These are phyloP conservation scores for Pempheris klunzingeri DNA, from an alignment of 2,797 vertebrate species.

Conservation along the genomic window DNA sequence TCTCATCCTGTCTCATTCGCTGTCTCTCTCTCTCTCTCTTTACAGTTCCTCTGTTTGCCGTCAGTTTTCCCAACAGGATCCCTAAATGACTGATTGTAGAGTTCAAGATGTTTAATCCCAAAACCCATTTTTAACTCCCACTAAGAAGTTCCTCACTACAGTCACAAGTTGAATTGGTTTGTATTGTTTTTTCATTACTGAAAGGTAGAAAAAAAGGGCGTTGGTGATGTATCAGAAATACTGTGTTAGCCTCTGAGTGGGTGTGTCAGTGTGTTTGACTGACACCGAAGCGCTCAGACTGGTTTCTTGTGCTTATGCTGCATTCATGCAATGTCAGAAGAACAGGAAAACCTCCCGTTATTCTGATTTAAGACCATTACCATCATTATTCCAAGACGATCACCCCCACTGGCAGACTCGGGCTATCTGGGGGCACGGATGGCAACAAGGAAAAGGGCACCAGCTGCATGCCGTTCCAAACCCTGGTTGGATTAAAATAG, in stretches of 20 bases:
- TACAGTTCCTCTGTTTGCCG: background rate
- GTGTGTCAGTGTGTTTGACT: background rate
- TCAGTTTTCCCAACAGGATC: background rate
- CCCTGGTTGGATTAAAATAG: too few species aligned
- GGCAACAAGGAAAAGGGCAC: too few species aligned
- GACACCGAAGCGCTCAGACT: constrained; percentile 11
- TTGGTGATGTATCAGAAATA: too few species aligned
- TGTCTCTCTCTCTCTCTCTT: background rate
- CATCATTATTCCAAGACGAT: too few species aligned
- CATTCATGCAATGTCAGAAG: too few species aligned
- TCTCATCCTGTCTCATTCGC: constrained; percentile 1
- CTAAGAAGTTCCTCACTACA: background rate
- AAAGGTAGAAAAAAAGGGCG: background rate
- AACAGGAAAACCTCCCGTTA: background rate
- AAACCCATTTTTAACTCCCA: background rate
- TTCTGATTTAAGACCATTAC: background rate
- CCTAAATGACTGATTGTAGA: background rate
- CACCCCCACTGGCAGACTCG: too few species aligned
- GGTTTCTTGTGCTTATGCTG: too few species aligned
- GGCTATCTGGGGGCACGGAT: too few species aligned
- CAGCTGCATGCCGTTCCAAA: too few species aligned
- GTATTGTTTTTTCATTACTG: background rate
- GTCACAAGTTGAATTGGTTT: background rate
- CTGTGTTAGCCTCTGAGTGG: background rate
- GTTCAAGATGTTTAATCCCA: background rate